Evolutionary conservation across 2,888 invertebrate species (phyloP), one percentile per base, ranked within the genome.

Genomic region (Erebia epiphron): DNA sequence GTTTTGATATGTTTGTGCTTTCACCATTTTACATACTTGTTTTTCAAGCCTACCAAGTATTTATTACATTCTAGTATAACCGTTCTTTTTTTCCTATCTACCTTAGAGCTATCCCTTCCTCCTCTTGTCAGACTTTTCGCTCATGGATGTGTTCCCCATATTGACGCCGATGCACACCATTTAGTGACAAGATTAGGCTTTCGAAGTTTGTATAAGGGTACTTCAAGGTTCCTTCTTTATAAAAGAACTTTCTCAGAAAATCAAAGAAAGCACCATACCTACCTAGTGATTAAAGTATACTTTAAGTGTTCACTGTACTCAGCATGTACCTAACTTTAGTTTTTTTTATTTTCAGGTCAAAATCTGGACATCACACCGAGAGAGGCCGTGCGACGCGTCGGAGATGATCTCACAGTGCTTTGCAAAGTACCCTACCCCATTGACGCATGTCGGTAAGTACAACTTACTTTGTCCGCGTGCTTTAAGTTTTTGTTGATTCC

Each of bases 341-440:
- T 66, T 58, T 58, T 14, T 50, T 67, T 58, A n/a, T n/a, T 86
- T 86, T 1, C 90, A 93, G 93, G 87, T 73, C 89, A 92, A 81
- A 76, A 74, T 5, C 94, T 95, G 58, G 94, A 95, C 16, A 94
- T 95, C 21, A 86, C 90, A 0, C 95, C 94, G 0, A 85, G 79
- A 11, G 92, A 94, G 70, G 92, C 93, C 0, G 93, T 95, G 2
- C 93, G 94, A 1, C 86, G 94, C n/a, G 89, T 94, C 0, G 95
- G 95, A 0, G 94, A 94, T 61, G 94, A 94, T 68, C 89, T 95
- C 49, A 91, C 86, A 0, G 94, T 95, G 57, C 86, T 95, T 26
- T 96, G 96, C 86, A 94, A 93, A 79, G 94, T 95, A 7, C 88
- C 91, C 10, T 93, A 94, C 76, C 86, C 93, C 0, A 89, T 96